These are phyloP conservation scores for Tethea ocularis DNA, from an alignment of 2,888 invertebrate genomes.

Conservation along the genomic window DNA sequence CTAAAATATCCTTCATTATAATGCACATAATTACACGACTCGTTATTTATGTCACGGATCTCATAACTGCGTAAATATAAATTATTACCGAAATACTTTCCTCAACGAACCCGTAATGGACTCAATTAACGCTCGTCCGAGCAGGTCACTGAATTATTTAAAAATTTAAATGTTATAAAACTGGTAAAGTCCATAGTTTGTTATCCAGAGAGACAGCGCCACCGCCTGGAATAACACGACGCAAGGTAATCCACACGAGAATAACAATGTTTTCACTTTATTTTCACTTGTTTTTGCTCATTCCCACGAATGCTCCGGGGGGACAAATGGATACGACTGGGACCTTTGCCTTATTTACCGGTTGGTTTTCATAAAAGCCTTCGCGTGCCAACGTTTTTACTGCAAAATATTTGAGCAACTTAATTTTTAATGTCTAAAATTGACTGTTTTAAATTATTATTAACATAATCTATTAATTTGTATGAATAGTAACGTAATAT, in stretches of 20 bases:
- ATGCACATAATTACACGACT: constrained; percentile 36
- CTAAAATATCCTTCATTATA: constrained; percentile 31
- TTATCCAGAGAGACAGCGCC: constrained; percentile 51
- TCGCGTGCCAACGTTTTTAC: constrained; percentile 43
- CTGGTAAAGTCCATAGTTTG: constrained; percentile 53
- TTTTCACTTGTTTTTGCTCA: constrained; percentile 75
- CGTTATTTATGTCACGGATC: constrained; percentile 24
- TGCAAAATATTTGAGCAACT: constrained; percentile 14
- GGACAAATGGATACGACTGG: constrained; percentile 64
- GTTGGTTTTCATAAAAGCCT: constrained; percentile 52
- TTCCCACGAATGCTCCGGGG: constrained; percentile 64
- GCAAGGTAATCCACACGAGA: constrained; percentile 72
- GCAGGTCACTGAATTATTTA: constrained; percentile 53
- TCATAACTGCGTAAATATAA: constrained; percentile 34
- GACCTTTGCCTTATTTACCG: constrained; percentile 65
- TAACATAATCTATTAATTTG: not conserved
- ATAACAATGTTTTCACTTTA: constrained; percentile 78
- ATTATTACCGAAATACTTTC: constrained; percentile 45
- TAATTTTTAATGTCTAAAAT: not conserved
- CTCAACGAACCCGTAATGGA: constrained; percentile 52
- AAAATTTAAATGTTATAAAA: constrained; percentile 53
- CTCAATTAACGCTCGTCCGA: constrained; percentile 49
- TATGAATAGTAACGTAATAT: constrained; percentile 4
- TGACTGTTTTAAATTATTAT: not conserved
- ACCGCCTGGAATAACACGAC: constrained; percentile 58